Evolutionary conservation across 2,113 vertebrate species (phyloP), one percentile per base, ranked within the genome.

Genomic region (Hippocampus abdominalis): DNA sequence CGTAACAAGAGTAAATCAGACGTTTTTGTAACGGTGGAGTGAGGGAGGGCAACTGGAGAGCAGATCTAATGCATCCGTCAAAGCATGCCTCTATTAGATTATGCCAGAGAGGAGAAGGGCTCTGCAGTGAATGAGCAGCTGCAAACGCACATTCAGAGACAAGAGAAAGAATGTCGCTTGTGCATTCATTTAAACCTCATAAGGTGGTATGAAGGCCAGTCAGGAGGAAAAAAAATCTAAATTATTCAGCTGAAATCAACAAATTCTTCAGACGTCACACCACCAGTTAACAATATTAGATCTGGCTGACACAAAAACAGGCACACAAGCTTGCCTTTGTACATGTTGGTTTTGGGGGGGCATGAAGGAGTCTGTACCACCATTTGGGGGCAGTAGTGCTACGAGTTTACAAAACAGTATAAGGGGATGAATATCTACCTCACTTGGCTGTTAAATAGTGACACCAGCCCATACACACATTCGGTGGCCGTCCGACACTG

Each of bases 11-110:
- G 83, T 85, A 74, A 84, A 80, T 76, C 51, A 39, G 60, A 76
- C 87, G 6, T 79, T 83, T 90, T 86, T 81, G 83, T 85, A 86
- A 88, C 85, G 64, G 76, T 8, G 65, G 78, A 74, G 76, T 64
- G 79, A 72, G 53, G 76, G 81, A 72, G 77, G 42, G 83, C 88
- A 84, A 88, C 86, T 87, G 86, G 83, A 85, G 82, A 74, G 71
- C 81, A 84, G 81, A 81, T 78, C 86, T 85, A 90, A 90, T 88
- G 87, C 87, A 90, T 89, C 86, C 84, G 88, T 88, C 86, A 88
- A 86, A 88, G 81, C 62, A 46, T 79, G 84, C 80, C 86, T 82
- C 88, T 81, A 90, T 90, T 90, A 88, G 87, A 91, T 91, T 91
- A 91, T 74, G 68, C 79, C 77, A 70, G 81, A 83, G 73, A 83